Evolutionary conservation across 2,888 invertebrate genomes (phyloP), one percentile per base, ranked within the genome.

Genomic region (Argyresthia goedartella): DNA sequence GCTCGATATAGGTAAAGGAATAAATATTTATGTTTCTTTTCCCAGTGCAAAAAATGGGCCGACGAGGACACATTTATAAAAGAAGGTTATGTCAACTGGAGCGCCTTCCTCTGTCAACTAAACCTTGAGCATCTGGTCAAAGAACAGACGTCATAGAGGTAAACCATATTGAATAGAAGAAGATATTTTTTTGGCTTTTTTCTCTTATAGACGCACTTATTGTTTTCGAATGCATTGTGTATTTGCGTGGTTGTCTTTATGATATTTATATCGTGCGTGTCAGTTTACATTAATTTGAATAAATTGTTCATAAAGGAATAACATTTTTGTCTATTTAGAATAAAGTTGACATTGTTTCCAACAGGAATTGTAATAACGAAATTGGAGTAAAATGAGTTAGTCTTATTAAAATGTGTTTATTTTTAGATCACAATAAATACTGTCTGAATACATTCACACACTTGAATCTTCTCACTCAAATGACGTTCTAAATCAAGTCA

Each of bases 51-150:
- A 49, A 53, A 73, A 15, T 85, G 85, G 86, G 58, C 62, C 2
- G 81, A 85, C 0, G 64, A 67, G 0, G 84, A 87, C 25, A 60
- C 63, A 1, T 49, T 71, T 0, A 76, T 85, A 47, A 64, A 69
- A 13, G 77, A 76, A 10, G 80, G 81, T 13, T 84, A 64, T 53
- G 78, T 87, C 7, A 86, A 87, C 59, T 87, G 87, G 87, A 78
- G 70, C 54, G 76, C 77, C 0, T 87, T 87, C 65, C 67, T 87
- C 4, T 85, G 86, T 53, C 78, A 84, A 56, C 60, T 87, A 34
- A 84, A 84, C 54, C 66, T 87, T 6, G 87, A 87, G 9, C 80
- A 87, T 56, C 71, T 84, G 0, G 77, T 87, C 14, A 86, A 81
- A 57, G 79, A 78, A 54, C 63, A 69, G 14, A 13, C 35, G 13